Evolutionary conservation across 2,797 vertebrate genomes (phyloP), one percentile per base, ranked within the genome.

Genomic region (Neosilurus hyrtlii): DNA sequence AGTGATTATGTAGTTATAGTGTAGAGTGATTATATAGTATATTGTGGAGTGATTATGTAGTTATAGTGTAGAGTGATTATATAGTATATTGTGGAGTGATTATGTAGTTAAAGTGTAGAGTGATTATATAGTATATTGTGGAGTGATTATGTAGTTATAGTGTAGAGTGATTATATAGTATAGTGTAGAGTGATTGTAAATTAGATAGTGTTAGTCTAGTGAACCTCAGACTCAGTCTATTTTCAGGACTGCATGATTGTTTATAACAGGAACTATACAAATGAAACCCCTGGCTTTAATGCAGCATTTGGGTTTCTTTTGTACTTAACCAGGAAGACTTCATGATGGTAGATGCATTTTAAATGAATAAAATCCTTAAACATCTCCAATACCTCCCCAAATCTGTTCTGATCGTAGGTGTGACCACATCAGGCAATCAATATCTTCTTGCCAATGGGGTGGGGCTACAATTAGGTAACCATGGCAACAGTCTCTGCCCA

Each of bases 341-440:
- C 57, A 15, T 9, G 57, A 11, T 37, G 59, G 57, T 24, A 56
- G 56, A 35, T 37, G 2, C 35, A 43, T 70, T 70, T 49, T 5
- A 4, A 24, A 54, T 57, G 2, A 56, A 10, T 14, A 1, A 74
- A 51, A 49, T 52, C n/a, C 49, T 73, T 49, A 10, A 37, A 59
- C n/a, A 24, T 43, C 51, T 49, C 12, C 10, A 4, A 80, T 70
- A 54, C 26, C 62, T 79, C 6, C 66, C n/a, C 18, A 52, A 56
- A 22, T 67, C 65, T n/a, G 18, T 37, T 68, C 35, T 70, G 22
- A 43, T 43, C 16, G 5, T 66, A 35, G 79, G 54, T 14, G 35
- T 59, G 79, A 9, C 14, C 79, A 71, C 56, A 61, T 71, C 35
- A 71, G 67, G 35, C 35, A 11, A 71, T 81, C 67, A 71, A 59